Evolutionary conservation across 1,140 invertebrate genomes (phyloP), one percentile per base, ranked within the genome.

Genomic region (Marisa cornuarietis): DNA sequence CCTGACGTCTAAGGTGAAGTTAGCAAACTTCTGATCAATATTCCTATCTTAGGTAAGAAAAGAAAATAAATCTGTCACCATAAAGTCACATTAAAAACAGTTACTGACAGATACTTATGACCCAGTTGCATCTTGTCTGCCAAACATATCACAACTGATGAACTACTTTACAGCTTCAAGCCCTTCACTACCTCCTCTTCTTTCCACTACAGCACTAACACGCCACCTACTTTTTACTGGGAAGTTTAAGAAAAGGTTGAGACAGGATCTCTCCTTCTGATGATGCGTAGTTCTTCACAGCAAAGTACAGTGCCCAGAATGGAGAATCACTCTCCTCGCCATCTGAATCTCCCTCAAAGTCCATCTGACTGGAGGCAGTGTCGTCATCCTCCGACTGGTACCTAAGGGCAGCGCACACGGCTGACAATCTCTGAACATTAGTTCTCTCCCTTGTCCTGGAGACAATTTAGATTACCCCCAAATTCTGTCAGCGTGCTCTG

Each of bases 171-270:
- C 31, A 42, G 31, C 2, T 6, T 42, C 31, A 42, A 42, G 31
- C 31, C 31, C 31, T 42, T n/a, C n/a, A n/a, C n/a, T n/a, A n/a
- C n/a, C n/a, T n/a, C n/a, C n/a, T n/a, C n/a, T 88, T 97, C 96
- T 85, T 96, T 95, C 90, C 98, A 99, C 89, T 99, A 42, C 31
- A 42, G 31, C 99, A 92, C 99, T 98, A 0, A 97, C 95, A 42
- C 52, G 20, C 71, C 18, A 80, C 81, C 69, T 71, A 93, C 92
- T 90, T 91, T 88, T 90, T 95, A 20, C 96, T 96, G 6, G 98
- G 98, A 75, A 99, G 92, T 87, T 96, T 96, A 93, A 96, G 95
- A 91, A 99, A 97, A 22, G 96, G 96, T 90, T 98, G 96, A 24
- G 95, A 95, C 83, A 98, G 91, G 3, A 78, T 80, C 65, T 89